These are phyloP conservation scores for Leptodactylus fallax DNA, from an alignment of 2,797 vertebrate species.

Conservation along the genomic window DNA sequence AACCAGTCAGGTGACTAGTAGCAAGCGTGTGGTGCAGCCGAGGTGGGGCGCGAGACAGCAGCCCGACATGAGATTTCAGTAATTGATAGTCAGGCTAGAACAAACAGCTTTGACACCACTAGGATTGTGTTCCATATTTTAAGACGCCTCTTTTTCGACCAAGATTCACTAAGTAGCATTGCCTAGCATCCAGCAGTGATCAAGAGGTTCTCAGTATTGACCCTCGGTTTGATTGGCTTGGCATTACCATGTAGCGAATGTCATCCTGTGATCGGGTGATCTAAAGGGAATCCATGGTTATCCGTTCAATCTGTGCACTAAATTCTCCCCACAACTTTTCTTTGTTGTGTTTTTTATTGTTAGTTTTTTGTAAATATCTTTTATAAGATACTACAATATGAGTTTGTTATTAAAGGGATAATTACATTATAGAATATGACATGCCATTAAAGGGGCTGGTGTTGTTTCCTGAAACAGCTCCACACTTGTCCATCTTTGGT, in stretches of 20 bases:
- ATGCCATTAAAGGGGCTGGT: too few species aligned
- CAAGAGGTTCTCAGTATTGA: neutral
- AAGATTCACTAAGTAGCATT: conserved; percentile 17
- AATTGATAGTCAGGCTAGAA: conserved; percentile 51
- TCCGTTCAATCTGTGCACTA: neutral
- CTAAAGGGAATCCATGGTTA: neutral
- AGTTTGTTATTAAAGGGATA: too few species aligned
- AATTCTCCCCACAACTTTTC: too few species aligned
- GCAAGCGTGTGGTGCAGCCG: conserved; percentile 6
- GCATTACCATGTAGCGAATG: neutral
- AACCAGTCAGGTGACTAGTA: conserved; percentile 24
- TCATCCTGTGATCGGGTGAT: neutral
- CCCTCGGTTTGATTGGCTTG: neutral
- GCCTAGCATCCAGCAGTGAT: conserved; percentile 16
- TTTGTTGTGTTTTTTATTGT: neutral
- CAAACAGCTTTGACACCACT: conserved; percentile 24
- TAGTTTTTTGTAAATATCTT: neutral
- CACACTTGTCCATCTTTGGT: too few species aligned
- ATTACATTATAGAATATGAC: too few species aligned
- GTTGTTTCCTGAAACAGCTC: too few species aligned
- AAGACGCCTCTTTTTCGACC: conserved; percentile 17
- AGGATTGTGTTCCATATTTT: conserved; percentile 49
- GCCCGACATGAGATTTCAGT: conserved; percentile 57
- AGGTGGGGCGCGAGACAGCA: conserved; percentile 41
- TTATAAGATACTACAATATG: too few species aligned